phyloP scores from a whole-genome alignment of 2,797 vertebrate genomes.

The Trachurus trachurus region DNA sequence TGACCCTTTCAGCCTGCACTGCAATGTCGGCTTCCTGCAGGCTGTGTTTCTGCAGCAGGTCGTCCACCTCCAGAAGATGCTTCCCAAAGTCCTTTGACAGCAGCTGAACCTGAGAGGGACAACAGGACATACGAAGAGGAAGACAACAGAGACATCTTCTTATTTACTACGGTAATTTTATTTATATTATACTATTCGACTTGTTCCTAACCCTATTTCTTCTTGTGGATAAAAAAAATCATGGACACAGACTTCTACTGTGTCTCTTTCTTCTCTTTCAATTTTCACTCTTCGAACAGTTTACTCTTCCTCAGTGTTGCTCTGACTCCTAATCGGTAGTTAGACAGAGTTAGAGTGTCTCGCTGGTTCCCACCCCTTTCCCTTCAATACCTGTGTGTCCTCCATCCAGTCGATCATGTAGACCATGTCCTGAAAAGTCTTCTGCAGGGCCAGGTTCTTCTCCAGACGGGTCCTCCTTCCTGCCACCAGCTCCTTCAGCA shows the following conservation, averaged over 20 bases:
- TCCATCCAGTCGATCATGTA: constrained; percentile 99
- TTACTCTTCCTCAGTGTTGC: background rate
- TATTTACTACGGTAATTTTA: background rate
- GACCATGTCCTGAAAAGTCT: constrained; percentile 98
- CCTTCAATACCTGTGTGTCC: constrained; percentile 91
- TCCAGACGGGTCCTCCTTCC: constrained; percentile 90
- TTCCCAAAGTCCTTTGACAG: constrained; percentile 94
- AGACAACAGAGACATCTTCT: too few relatives aligned
- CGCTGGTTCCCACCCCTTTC: background rate
- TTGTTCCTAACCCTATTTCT: background rate
- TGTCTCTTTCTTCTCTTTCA: background rate
- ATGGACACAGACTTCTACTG: background rate
- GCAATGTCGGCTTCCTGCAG: constrained; percentile 93
- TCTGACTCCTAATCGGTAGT: background rate
- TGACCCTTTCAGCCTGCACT: constrained; percentile 91
- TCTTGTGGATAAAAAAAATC: background rate
- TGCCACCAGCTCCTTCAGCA: constrained; percentile 91
- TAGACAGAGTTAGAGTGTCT: too few relatives aligned
- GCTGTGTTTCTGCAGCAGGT: constrained; percentile 94
- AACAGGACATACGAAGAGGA: background rate
- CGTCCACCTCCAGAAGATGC: constrained; percentile 95
- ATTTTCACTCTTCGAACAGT: background rate
- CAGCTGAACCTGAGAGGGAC: constrained; percentile 86
- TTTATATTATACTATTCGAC: background rate
- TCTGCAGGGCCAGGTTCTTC: constrained; percentile 95